Percentiles rank a stretch among this genome's conserved stretches.
These are phyloP conservation scores for Cosmopolites sordidus DNA, from an alignment of 2,888 invertebrate genomes.

Conservation along the genomic window DNA sequence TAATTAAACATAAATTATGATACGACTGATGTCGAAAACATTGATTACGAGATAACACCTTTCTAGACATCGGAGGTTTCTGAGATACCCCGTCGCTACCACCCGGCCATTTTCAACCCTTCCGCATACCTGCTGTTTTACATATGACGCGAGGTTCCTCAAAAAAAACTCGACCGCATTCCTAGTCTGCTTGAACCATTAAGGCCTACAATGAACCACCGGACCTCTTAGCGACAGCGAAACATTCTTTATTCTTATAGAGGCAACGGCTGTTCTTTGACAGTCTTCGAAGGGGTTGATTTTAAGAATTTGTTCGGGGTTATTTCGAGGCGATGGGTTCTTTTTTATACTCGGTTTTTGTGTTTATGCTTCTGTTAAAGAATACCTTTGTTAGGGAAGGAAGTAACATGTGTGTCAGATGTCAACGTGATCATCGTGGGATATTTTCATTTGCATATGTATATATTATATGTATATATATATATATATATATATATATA, in stretches of 20 bases:
- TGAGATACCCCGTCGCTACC: no score
- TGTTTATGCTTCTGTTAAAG: slow-evolving; percentile 16
- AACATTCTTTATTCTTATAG: slow-evolving; percentile 18
- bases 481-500: no score
- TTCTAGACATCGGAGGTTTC: no score
- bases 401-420: slow-evolving; percentile 22
- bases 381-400: slow-evolving; percentile 11
- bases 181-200: not conserved
- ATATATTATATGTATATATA: no score
- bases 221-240: no score
- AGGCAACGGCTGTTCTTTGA: slow-evolving; percentile 22
- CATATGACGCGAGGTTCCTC: slow-evolving; percentile 14
- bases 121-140: slow-evolving; percentile 24
- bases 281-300: slow-evolving; percentile 4
- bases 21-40: no score
- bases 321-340: slow-evolving; percentile 12
- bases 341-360: slow-evolving; percentile 14
- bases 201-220: no score
- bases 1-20: no score
- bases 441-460: slow-evolving; percentile 22
- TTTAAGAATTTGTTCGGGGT: no score
- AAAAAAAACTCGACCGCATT: not conserved
- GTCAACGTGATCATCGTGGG: slow-evolving; percentile 15
- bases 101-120: no score
- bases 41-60: no score